These are phyloP conservation scores for Oreotragus oreotragus DNA, from an alignment of 2,113 vertebrate species.

Conservation along the genomic window DNA sequence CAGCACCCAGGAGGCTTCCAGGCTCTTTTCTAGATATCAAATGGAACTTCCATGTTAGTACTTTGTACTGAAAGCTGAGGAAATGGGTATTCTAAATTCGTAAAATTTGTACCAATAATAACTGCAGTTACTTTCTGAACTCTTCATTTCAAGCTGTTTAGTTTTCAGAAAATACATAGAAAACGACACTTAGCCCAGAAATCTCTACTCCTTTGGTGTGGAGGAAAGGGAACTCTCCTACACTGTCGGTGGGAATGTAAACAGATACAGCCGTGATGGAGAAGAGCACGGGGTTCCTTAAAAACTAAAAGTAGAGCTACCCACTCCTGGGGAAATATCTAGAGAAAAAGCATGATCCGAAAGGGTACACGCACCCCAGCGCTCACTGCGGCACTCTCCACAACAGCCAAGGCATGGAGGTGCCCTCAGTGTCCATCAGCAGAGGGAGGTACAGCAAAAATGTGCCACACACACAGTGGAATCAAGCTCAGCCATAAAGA, in stretches of 20 bases:
- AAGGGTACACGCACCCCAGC: fast-evolving
- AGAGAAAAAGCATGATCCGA: background rate
- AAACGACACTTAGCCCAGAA: slow-evolving; percentile 25
- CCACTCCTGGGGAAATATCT: background rate
- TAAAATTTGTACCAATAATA: background rate
- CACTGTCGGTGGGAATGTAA: background rate
- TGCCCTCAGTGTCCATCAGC: background rate
- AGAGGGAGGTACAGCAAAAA: background rate
- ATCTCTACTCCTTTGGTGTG: background rate
- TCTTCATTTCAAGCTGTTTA: slow-evolving; percentile 36
- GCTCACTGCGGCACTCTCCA: background rate
- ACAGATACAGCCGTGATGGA: background rate
- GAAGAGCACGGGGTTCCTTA: background rate
- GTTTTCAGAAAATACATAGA: slow-evolving; percentile 28
- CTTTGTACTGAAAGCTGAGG: background rate
- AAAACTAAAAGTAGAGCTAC: background rate
- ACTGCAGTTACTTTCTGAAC: background rate
- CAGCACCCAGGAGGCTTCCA: fast-evolving
- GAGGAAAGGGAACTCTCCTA: background rate
- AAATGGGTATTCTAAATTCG: slow-evolving; percentile 36
- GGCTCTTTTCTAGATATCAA: background rate
- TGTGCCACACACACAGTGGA: fast-evolving
- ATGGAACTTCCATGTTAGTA: background rate
- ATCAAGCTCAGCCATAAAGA: background rate
- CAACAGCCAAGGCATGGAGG: background rate